These are phyloP conservation scores for Jaculus jaculus DNA, from an alignment of 2,113 vertebrate species.

Conservation along the genomic window DNA sequence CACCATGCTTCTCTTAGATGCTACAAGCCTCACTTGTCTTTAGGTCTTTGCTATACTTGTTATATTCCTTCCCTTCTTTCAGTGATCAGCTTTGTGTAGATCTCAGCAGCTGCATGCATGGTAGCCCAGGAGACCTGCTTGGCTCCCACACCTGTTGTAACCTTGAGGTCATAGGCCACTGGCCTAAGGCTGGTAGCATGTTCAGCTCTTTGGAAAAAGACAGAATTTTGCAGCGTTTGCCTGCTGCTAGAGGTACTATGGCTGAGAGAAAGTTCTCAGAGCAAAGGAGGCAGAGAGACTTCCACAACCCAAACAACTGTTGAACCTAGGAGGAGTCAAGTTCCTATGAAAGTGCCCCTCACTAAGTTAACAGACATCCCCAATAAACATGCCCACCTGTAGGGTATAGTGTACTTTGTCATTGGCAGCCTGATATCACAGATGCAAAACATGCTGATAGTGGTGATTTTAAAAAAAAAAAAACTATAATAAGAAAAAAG, in stretches of 20 bases:
- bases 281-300: not conserved
- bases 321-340: not conserved
- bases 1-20: not conserved
- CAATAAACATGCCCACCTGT: not conserved
- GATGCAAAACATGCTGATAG: not conserved
- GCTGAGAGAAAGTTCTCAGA: not conserved
- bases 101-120: not conserved
- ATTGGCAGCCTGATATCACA: not conserved
- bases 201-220: not conserved
- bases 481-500: not conserved
- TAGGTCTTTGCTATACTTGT: not conserved
- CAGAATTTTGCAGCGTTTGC: not conserved
- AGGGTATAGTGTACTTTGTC: not conserved
- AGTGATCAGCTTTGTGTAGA: not conserved
- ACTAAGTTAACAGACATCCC: not conserved
- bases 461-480: constrained; percentile 19
- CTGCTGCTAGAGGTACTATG: not conserved
- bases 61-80: not conserved
- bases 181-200: not conserved
- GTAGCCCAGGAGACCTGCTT: not conserved
- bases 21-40: not conserved
- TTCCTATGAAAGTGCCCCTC: not conserved
- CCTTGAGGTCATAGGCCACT: not conserved
- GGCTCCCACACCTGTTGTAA: not conserved
- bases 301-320: not conserved